These are phyloP conservation scores for Zelleria hepariella DNA, from an alignment of 2,888 invertebrate species.

Conservation along the genomic window DNA sequence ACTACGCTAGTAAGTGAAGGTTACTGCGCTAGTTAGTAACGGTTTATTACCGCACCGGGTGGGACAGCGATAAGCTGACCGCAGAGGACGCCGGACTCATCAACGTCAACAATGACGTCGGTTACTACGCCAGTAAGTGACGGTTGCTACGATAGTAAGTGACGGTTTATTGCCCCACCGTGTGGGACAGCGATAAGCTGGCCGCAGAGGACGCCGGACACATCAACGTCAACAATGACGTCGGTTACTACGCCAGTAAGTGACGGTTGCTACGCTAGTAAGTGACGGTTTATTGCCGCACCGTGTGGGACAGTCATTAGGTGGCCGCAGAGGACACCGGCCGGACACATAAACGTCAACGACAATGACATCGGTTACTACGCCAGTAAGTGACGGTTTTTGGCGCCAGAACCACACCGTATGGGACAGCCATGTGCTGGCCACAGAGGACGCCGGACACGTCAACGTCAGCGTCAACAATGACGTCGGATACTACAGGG, in stretches of 20 bases:
- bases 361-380: constrained; percentile 95
- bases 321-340: constrained; percentile 86
- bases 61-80: constrained; percentile 93
- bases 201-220: constrained; percentile 89
- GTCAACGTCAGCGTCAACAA: constrained; percentile 95
- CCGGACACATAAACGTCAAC: constrained; percentile 93
- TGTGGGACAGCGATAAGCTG: constrained; percentile 94
- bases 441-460: constrained; percentile 83
- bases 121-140: constrained; percentile 92
- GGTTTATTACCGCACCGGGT: constrained; percentile 88
- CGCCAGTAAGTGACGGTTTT: constrained; percentile 85
- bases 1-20: constrained; percentile 90
- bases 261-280: constrained; percentile 93
- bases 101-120: constrained; percentile 94
- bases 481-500: constrained; percentile 93
- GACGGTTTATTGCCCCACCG: constrained; percentile 87
- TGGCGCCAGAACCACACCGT: background rate
- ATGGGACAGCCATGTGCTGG: background rate
- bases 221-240: constrained; percentile 93
- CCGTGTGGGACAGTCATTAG: constrained; percentile 94
- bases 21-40: too few species aligned
- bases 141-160: constrained; percentile 94
- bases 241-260: constrained; percentile 92
- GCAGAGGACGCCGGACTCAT: constrained; percentile 90
- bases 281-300: too few species aligned